A percentile compares a stretch with the other conserved stretches of the same genome.
phyloP scores from a whole-genome alignment of 2,113 vertebrate species.

The Todiramphus saurophagus region DNA sequence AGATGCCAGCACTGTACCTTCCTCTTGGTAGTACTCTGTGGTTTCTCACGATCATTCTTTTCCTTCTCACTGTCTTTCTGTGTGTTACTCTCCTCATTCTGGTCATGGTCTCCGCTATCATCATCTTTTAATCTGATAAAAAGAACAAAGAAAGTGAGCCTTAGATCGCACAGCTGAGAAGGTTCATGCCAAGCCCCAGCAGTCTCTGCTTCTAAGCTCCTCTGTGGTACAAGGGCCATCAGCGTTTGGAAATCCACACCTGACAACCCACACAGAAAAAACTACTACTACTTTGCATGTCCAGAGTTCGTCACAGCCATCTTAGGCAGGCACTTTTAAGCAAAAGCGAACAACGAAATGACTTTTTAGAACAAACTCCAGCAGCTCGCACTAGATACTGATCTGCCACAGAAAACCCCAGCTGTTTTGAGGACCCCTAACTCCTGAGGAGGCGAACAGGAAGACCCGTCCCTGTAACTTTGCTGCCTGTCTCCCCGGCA shows the following conservation, averaged over 20 bases:
- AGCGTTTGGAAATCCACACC: background rate
- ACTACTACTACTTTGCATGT: background rate
- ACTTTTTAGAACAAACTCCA: background rate
- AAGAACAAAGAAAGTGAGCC: background rate
- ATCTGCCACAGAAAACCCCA: background rate
- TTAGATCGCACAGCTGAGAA: background rate
- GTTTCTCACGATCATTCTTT: constrained; percentile 80
- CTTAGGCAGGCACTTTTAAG: background rate
- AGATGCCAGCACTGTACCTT: constrained; percentile 68
- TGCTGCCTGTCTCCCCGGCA: background rate
- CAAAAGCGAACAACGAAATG: rapidly evolving
- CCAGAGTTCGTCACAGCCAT: background rate
- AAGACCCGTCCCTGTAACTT: background rate
- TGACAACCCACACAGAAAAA: background rate
- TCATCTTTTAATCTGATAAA: constrained; percentile 82
- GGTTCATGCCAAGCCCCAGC: background rate
- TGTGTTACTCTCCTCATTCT: constrained; percentile 85
- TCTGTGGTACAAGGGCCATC: rapidly evolving
- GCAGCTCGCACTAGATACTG: rapidly evolving
- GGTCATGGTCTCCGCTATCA: constrained; percentile 85
- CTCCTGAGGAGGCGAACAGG: rapidly evolving
- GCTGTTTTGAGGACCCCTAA: no score
- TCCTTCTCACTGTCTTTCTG: constrained; percentile 90
- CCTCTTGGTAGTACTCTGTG: constrained; percentile 76
- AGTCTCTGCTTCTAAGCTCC: background rate